phyloP scores from a whole-genome alignment of 2,888 invertebrate genomes.

The Ichneumoninae sp. region DNA sequence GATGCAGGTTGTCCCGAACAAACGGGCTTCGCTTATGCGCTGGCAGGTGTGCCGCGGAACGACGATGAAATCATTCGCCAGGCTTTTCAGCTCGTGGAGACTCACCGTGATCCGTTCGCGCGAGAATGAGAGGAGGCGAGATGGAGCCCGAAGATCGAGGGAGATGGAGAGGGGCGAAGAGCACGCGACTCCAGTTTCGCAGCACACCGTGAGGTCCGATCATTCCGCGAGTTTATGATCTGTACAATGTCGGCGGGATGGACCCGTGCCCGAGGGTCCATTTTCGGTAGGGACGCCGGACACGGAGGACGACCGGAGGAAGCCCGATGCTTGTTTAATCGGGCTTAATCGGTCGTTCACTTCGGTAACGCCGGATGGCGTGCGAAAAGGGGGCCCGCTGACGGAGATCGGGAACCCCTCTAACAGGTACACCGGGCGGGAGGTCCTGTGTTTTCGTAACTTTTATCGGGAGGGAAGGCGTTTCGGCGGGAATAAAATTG shows the following conservation, averaged over 20 bases:
- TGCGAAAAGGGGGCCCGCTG: neutral
- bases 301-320: constrained; percentile 32
- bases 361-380: constrained; percentile 8
- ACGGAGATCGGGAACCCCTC: neutral
- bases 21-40: constrained; percentile 28
- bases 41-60: constrained; percentile 49
- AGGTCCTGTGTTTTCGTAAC: neutral
- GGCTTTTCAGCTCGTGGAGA: constrained; percentile 51
- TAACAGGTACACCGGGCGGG: neutral
- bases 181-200: constrained; percentile 64
- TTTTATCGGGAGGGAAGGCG: neutral
- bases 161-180: constrained; percentile 30
- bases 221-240: constrained; percentile 66
- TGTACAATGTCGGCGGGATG: constrained; percentile 59
- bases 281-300: constrained; percentile 44
- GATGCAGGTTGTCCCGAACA: constrained; percentile 39
- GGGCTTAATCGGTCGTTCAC: constrained; percentile 52
- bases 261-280: constrained; percentile 49
- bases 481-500: neutral
- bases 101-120: neutral
- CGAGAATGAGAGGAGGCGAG: constrained; percentile 1
- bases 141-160: too few relatives aligned
- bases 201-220: constrained; percentile 62
- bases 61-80: constrained; percentile 59
- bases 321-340: constrained; percentile 60